Evolutionary conservation across 53 echinoderm and acorn worm genomes (phyloP).

Genomic region (Antedon mediterranea): DNA sequence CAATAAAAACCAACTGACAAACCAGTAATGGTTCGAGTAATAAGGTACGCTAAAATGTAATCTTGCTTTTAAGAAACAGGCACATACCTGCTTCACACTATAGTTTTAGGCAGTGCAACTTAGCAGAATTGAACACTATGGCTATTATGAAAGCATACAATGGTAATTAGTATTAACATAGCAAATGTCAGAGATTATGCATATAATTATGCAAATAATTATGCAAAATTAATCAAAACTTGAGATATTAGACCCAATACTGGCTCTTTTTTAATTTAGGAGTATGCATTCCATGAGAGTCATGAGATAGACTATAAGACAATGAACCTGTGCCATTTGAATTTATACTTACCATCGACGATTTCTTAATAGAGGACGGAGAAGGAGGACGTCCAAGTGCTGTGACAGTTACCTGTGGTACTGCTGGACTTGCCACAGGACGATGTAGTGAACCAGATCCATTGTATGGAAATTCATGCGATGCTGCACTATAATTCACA

Average conservation of each 20-base stretch:
- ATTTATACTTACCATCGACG: slow-evolving; percentile 63
- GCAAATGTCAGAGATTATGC: too few species aligned
- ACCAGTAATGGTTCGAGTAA: too few species aligned
- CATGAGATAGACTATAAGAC: background rate
- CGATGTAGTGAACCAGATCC: slow-evolving; percentile 35
- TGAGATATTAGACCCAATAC: slow-evolving; percentile 92
- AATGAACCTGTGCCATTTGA: slow-evolving; percentile 61
- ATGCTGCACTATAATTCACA: slow-evolving; percentile 16
- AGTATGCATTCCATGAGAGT: slow-evolving; percentile 10
- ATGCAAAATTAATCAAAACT: too few species aligned
- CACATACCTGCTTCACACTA: too few species aligned
- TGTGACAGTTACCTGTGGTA: slow-evolving; percentile 89
- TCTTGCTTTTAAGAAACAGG: too few species aligned
- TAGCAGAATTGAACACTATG: too few species aligned
- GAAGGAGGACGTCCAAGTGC: slow-evolving; percentile 74
- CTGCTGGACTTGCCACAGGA: slow-evolving; percentile 41
- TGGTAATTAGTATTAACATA: too few species aligned
- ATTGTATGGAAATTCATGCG: slow-evolving; percentile 15
- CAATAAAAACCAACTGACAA: too few species aligned
- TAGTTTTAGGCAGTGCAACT: too few species aligned
- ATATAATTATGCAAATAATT: too few species aligned
- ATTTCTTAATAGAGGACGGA: slow-evolving; percentile 21
- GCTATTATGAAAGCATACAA: too few species aligned
- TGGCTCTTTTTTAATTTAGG: slow-evolving; percentile 81
- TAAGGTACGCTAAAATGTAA: too few species aligned